These are phyloP conservation scores for Brachyistius frenatus DNA, from an alignment of 2,113 vertebrate species.

Conservation along the genomic window DNA sequence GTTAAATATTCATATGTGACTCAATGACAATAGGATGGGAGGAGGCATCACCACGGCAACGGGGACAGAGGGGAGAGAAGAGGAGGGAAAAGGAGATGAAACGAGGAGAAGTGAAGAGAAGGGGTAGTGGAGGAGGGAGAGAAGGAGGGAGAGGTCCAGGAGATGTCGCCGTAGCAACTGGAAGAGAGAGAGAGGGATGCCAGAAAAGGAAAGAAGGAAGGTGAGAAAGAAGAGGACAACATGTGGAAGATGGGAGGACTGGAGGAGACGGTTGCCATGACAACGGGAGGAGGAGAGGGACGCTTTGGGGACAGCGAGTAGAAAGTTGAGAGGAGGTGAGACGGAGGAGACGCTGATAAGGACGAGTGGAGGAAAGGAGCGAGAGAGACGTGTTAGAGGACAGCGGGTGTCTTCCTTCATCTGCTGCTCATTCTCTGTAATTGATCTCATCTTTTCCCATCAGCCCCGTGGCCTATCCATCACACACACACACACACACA, in stretches of 20 bases:
- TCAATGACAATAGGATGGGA: slow-evolving; percentile 59
- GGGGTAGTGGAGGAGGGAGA: neutral
- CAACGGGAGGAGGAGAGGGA: slow-evolving; percentile 16
- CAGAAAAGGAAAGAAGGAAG: neutral
- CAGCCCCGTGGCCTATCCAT: slow-evolving; percentile 46
- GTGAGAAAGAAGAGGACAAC: neutral
- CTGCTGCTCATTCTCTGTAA: slow-evolving; percentile 61
- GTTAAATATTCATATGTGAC: slow-evolving; percentile 71
- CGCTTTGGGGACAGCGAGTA: slow-evolving; percentile 1
- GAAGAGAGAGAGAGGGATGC: neutral
- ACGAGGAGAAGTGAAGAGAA: neutral
- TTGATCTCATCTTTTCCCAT: slow-evolving; percentile 70
- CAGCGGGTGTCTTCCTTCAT: slow-evolving; percentile 63
- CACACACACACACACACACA: slow-evolving; percentile 12
- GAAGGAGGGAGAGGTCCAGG: neutral
- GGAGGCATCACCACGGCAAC: slow-evolving; percentile 42
- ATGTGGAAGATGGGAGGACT: no score
- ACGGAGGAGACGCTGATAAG: slow-evolving; percentile 2
- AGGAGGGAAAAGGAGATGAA: neutral
- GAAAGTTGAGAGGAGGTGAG: neutral
- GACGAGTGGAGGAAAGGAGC: slow-evolving; percentile 37
- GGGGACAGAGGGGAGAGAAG: neutral
- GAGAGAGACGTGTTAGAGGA: slow-evolving; percentile 50
- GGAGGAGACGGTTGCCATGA: slow-evolving; percentile 17
- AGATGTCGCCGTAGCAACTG: no score